A percentile compares a stretch with the other conserved stretches of the same genome.
Conservation (phyloP, 2,888 invertebrate species). For the Yponomeuta plumbellus region DNA sequence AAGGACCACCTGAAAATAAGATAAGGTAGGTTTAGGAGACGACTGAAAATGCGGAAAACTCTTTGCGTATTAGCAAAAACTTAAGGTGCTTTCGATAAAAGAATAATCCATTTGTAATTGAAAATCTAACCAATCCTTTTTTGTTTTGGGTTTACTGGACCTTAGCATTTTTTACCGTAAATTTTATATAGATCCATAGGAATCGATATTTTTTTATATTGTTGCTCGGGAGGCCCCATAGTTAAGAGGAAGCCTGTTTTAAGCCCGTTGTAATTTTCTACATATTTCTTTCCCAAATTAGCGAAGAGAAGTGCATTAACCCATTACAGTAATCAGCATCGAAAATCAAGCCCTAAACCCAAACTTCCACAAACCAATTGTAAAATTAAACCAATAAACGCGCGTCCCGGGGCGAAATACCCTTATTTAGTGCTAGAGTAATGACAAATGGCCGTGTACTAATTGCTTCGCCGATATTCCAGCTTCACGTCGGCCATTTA, state of each 20-base stretch:
- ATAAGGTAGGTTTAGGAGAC: slow-evolving; percentile 21
- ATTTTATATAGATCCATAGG: too few relatives aligned
- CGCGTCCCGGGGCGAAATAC: slow-evolving; percentile 51
- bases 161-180: too few relatives aligned
- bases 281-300: background rate
- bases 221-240: too few relatives aligned
- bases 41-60: background rate
- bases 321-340: background rate
- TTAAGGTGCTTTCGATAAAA: too few relatives aligned
- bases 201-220: too few relatives aligned
- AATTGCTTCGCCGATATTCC: slow-evolving; percentile 58
- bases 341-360: background rate
- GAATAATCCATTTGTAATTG: too few relatives aligned
- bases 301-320: background rate
- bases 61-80: background rate
- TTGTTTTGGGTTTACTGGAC: too few relatives aligned
- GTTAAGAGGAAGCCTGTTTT: too few relatives aligned
- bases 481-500: slow-evolving; percentile 53
- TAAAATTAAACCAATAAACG: slow-evolving; percentile 61
- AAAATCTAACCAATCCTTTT: too few relatives aligned
- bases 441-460: slow-evolving; percentile 48
- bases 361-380: slow-evolving; percentile 2
- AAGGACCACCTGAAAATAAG: slow-evolving; percentile 88
- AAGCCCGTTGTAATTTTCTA: background rate
- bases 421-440: slow-evolving; percentile 30